These are phyloP conservation scores for Plagodis dolabraria DNA, from an alignment of 2,888 invertebrate species.

Conservation along the genomic window DNA sequence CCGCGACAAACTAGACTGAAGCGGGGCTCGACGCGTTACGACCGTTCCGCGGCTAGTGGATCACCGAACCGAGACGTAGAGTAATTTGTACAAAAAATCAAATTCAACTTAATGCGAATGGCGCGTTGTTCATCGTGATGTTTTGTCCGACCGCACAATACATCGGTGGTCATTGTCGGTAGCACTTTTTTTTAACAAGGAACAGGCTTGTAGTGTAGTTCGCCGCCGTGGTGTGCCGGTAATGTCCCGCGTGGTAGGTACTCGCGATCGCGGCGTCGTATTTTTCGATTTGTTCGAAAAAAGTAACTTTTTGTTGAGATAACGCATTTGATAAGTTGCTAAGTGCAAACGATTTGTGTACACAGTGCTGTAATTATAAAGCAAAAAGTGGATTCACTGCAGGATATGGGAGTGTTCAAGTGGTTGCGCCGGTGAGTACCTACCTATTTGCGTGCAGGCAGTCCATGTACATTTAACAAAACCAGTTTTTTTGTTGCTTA, in stretches of 20 bases:
- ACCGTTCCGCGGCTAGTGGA: slow-evolving; percentile 67
- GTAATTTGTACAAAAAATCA: slow-evolving; percentile 83
- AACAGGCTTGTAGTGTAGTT: no score
- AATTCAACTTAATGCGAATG: slow-evolving; percentile 82
- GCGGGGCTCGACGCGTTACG: slow-evolving; percentile 59
- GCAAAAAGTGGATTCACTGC: slow-evolving; percentile 67
- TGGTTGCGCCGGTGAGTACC: slow-evolving; percentile 80
- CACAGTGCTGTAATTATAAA: slow-evolving; percentile 44
- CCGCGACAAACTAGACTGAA: slow-evolving; percentile 53
- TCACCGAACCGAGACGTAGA: slow-evolving; percentile 83
- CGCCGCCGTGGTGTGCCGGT: slow-evolving; percentile 66
- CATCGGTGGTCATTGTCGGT: slow-evolving; percentile 80
- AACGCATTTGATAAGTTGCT: slow-evolving; percentile 30
- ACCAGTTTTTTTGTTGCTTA: no score
- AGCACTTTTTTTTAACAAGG: slow-evolving; percentile 62
- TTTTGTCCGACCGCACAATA: slow-evolving; percentile 84
- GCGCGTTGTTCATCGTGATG: slow-evolving; percentile 80
- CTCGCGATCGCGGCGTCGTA: slow-evolving; percentile 48
- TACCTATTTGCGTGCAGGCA: background rate
- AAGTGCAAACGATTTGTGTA: slow-evolving; percentile 40
- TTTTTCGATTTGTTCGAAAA: slow-evolving; percentile 54
- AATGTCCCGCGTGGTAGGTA: slow-evolving; percentile 71
- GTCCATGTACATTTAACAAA: no score
- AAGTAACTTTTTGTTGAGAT: slow-evolving; percentile 43
- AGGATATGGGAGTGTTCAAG: slow-evolving; percentile 81